A percentile compares a stretch with the other conserved stretches of the same genome.
These are phyloP conservation scores for Chrysolina haemoptera DNA, from an alignment of 2,888 invertebrate species.

Conservation along the genomic window DNA sequence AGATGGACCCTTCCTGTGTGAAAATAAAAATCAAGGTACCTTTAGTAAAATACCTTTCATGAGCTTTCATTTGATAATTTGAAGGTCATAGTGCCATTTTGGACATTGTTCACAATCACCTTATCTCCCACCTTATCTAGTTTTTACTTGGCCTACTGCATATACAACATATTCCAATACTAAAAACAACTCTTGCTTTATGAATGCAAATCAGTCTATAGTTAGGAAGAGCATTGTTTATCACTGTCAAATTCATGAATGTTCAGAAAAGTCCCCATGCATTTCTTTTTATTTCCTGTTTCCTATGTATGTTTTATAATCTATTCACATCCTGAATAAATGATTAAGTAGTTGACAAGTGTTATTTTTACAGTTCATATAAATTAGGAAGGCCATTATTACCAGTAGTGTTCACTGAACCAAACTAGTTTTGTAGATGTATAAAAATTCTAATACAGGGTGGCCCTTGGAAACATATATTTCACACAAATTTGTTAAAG, in stretches of 20 bases:
- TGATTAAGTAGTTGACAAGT: not conserved
- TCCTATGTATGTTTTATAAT: slow-evolving; percentile 33
- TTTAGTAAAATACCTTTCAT: too few relatives aligned
- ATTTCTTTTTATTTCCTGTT: slow-evolving; percentile 37
- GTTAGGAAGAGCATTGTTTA: slow-evolving; percentile 11
- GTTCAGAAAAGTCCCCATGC: slow-evolving; percentile 27
- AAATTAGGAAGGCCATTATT: not conserved
- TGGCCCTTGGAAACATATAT: not conserved
- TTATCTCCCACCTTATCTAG: too few relatives aligned
- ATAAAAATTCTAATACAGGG: not conserved
- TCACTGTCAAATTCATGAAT: slow-evolving; percentile 1
- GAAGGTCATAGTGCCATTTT: too few relatives aligned
- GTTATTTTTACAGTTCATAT: not conserved
- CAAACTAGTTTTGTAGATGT: not conserved
- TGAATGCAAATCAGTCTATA: not conserved
- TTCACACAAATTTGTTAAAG: not conserved
- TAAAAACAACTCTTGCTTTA: not conserved
- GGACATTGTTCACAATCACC: too few relatives aligned
- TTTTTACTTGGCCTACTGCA: not conserved
- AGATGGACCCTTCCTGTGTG: too few relatives aligned
- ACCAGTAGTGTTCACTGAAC: not conserved
- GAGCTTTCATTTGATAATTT: too few relatives aligned
- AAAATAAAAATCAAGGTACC: too few relatives aligned
- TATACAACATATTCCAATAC: not conserved
- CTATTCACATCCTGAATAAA: slow-evolving; percentile 38